Base-by-base conservation (phyloP, 2,113 vertebrate species). In the Euleptes europaea region DNA sequence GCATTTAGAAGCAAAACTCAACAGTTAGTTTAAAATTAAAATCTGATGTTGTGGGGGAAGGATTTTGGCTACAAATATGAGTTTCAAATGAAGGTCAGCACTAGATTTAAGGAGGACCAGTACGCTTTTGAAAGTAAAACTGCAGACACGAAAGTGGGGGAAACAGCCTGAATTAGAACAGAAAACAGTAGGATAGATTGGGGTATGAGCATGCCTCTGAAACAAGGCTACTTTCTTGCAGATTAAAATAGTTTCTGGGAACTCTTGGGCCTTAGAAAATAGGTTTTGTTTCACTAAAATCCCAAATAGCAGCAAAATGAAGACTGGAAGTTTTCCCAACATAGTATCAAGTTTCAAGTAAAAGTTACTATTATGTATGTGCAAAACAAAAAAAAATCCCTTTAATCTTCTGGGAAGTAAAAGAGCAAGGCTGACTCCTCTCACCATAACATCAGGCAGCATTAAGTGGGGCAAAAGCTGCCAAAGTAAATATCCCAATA, bases 251-350 rank as follows among this genome's bases (percentile, higher is more conserved):
- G 26, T 0, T 83, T 72, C 57, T 31, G 85, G 79, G 88, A 88
- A 89, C 85, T 87, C 78, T 78, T 80, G 12, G 1, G 75, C 83
- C 42, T 51, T 77, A 72, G 87, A 90, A 92, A 91, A 81, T 0
- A 31, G 91, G 85, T 86, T 90, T 92, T 93, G 90, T 94, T 95
- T 93, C 93, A 90, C 89, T 92, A 73, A 92, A 94, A 91, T 93
- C 89, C 83, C 89, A 92, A 77, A 80, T 91, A 91, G 89, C 92
- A 91, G 89, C 87, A 89, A 82, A 90, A 89, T 26, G 82, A 91
- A 88, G 90, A 80, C 69, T 67, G 87, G 0, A 79, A 77, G 79
- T 80, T 92, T 85, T 47, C 82, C 51, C 60, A 88, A 88, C 35
- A 83, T 83, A 38, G 65, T 47, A 28, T 49, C 0, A 26, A 88